Conservation (phyloP, 2,888 invertebrate species). For the Hypena proboscidalis region DNA sequence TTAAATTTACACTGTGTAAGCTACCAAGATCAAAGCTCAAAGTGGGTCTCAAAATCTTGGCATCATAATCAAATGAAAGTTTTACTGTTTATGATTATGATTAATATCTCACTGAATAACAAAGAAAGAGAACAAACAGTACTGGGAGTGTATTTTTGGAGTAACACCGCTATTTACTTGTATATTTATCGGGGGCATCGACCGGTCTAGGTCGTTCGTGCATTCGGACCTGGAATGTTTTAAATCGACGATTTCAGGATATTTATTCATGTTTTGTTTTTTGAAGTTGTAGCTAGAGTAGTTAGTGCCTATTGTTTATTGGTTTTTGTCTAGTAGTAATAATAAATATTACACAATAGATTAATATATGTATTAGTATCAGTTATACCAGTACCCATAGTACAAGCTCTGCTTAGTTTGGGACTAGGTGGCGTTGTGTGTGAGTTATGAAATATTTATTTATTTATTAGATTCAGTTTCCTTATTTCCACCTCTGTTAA, state of each 20-base stretch:
- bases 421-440: no score
- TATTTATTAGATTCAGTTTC: no score
- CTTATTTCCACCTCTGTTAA: no score
- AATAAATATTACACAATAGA: no score
- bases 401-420: no score
- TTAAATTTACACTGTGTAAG: conserved; percentile 11
- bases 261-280: conserved; percentile 14
- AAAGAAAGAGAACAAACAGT: conserved; percentile 15
- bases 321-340: not conserved
- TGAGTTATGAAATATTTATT: no score
- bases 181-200: conserved; percentile 41
- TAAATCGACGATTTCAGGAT: conserved; percentile 19
- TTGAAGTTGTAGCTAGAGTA: not conserved
- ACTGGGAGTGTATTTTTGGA: conserved; percentile 41
- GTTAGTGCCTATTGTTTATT: no score
- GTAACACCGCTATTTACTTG: conserved; percentile 42
- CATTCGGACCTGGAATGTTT: conserved; percentile 25
- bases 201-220: conserved; percentile 53
- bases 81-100: conserved; percentile 29
- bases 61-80: conserved; percentile 27
- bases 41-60: conserved; percentile 14
- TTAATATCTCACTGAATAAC: conserved; percentile 17
- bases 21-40: conserved; percentile 23
- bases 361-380: no score
- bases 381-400: no score